These are phyloP conservation scores for Callaeas wilsoni DNA, from an alignment of 2,113 vertebrate genomes.

Conservation along the genomic window DNA sequence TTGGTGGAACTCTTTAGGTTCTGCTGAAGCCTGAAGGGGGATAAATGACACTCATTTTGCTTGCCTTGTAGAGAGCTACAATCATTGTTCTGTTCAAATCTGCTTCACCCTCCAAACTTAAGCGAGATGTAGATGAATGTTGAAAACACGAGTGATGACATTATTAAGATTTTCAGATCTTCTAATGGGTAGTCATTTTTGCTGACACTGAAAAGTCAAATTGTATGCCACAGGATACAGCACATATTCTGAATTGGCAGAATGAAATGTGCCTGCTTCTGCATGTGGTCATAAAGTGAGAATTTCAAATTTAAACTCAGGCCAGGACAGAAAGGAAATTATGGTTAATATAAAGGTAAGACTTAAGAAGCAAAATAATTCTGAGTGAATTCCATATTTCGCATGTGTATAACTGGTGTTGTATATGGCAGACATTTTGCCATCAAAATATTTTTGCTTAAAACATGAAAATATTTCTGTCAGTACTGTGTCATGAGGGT, in stretches of 20 bases:
- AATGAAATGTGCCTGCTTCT: background rate
- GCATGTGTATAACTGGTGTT: background rate
- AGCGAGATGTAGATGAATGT: background rate
- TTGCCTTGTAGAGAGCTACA: background rate
- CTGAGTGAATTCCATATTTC: background rate
- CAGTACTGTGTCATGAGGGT: background rate
- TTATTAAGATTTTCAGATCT: background rate
- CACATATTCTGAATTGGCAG: background rate
- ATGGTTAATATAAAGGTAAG: background rate
- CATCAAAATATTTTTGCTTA: background rate
- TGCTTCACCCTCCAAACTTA: background rate
- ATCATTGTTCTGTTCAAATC: background rate
- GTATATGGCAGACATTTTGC: background rate
- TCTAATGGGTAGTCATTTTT: background rate
- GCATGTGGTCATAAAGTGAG: background rate
- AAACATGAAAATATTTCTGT: background rate
- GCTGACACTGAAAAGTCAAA: background rate
- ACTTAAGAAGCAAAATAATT: background rate
- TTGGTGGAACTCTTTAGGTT: background rate
- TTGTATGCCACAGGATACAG: background rate
- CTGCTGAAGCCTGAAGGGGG: background rate
- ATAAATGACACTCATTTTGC: background rate
- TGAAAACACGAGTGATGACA: background rate
- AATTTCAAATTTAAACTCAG: background rate
- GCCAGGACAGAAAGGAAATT: background rate